Evolutionary conservation across 2,113 vertebrate genomes (phyloP), one percentile per base, ranked within the genome.

Genomic region (Pomatostomus ruficeps): DNA sequence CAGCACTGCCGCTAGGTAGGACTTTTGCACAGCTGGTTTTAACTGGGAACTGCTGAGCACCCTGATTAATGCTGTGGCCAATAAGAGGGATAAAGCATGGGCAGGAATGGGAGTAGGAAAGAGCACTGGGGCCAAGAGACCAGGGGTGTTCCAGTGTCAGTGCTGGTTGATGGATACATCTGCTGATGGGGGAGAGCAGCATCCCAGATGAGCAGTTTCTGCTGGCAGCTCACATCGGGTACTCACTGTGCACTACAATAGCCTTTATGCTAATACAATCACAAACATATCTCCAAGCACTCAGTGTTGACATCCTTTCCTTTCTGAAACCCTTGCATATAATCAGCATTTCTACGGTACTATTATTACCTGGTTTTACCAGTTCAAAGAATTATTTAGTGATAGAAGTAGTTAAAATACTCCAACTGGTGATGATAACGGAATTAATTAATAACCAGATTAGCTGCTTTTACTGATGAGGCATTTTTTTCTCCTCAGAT

Each of bases 141-240:
- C 4, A 2, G 17, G 28, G 38, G 2, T 68, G 33, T 65, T 58
- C 22, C 18, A 31, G 29, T 45, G 24, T 9, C 54, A 42, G 35
- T 12, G 45, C 31, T 62, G 43, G 42, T 4, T 61, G 46, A 63
- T 33, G 79, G 35, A 25, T 48, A 3, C 45, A 38, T 8, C 7
- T 70, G 55, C 46, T 66, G 38, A 11, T 7, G 33, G 15, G 49
- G 54, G 46, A 62, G 87, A 46, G 40, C 21, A 93, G 70, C 33
- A 38, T 11, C 33, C 46, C 28, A 35, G 45, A n/a, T 23, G 63
- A 65, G 48, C 57, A 35, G 42, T 18, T 94, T 59, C 52, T 82
- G 11, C 36, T 26, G 29, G 33, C 19, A 78, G 16, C 61, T 49
- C 17, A 2, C 36, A 36, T 7, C 0, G 0, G 49, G 13, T 24